Base-by-base conservation (phyloP, 2,888 invertebrate genomes). In the Smittia aterrima region DNA sequence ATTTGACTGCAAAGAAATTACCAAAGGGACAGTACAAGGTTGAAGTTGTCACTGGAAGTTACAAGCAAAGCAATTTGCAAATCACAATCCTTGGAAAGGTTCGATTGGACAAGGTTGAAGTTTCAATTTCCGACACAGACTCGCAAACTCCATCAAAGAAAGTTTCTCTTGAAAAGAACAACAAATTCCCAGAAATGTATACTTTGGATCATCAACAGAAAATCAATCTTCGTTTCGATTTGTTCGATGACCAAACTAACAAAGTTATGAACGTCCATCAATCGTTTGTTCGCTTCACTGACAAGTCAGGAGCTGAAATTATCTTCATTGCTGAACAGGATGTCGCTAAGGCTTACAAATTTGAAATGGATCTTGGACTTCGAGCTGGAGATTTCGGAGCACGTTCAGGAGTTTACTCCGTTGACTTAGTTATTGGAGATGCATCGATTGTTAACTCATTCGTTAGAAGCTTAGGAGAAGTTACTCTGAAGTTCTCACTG, bases 251-350 rank as follows among this genome's bases (percentile, higher is more conserved):
- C 79, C 84, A 85, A 67, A 86, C 82, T 16, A 86, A 85, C 77
- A 89, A 90, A 79, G 82, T 90, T 0, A 88, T 95, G 79, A 83
- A 87, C 41, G 91, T 93, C 62, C 93, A 94, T 81, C 95, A 96
- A 83, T 92, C 93, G 0, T 97, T 97, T 82, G 88, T 96, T 25
- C 87, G 92, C 67, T 86, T 97, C 62, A 87, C 87, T 47, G 88
- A 92, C 78, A 83, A 84, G 16, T 84, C 86, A 0, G 85, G 87
- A n/a, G 89, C 90, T 76, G 98, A 98, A 85, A 92, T 96, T 67
- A 90, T 96, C 78, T 98, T 95, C 81, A 92, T 98, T 2, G 95
- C 97, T 0, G 97, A 98, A 80, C 90, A 91, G 2, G 96, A 96
- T 80, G 84, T 84, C 76, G 84, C 86, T 71, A 89, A 89, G 79